Evolutionary conservation across 1,140 invertebrate species (phyloP).

Genomic region (Capitella teleta): DNA sequence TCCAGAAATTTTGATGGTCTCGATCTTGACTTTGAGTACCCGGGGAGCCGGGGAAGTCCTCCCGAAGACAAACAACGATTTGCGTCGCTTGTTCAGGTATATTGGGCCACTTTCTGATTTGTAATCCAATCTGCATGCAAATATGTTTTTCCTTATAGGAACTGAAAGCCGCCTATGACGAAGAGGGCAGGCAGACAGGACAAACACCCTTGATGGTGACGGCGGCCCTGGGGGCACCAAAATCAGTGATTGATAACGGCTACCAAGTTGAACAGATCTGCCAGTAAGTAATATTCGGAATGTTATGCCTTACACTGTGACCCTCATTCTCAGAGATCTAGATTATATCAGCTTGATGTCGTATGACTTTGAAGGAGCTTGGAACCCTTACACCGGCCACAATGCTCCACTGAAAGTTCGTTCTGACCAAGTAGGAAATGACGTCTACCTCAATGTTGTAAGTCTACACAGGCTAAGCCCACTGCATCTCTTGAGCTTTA

Average conservation of each 20-base stretch:
- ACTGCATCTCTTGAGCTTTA: not conserved
- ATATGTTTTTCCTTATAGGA: too few species aligned
- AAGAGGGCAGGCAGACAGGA: too few species aligned
- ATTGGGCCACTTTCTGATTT: too few species aligned
- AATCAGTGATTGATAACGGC: too few species aligned
- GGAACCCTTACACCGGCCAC: constrained; percentile 71
- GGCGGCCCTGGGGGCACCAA: too few species aligned
- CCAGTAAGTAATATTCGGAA: too few species aligned
- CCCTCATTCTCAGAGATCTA: constrained; percentile 57
- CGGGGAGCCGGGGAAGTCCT: constrained; percentile 41
- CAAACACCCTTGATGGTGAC: too few species aligned
- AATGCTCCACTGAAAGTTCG: constrained; percentile 34
- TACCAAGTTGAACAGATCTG: too few species aligned
- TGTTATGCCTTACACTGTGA: too few species aligned
- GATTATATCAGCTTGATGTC: constrained; percentile 87
- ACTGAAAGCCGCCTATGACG: too few species aligned
- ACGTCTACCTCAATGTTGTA: constrained; percentile 18
- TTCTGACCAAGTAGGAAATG: constrained; percentile 18
- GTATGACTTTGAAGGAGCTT: constrained; percentile 89
- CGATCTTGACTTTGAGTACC: constrained; percentile 90
- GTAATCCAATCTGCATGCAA: too few species aligned
- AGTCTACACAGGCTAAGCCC: not conserved
- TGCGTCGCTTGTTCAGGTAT: constrained; percentile 58
- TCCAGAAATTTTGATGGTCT: constrained; percentile 88
- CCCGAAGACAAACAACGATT: constrained; percentile 60